A percentile compares a stretch with the other conserved stretches of the same genome.
phyloP scores from a whole-genome alignment of 23 tunicate species.

The Oikopleura dioica region DNA sequence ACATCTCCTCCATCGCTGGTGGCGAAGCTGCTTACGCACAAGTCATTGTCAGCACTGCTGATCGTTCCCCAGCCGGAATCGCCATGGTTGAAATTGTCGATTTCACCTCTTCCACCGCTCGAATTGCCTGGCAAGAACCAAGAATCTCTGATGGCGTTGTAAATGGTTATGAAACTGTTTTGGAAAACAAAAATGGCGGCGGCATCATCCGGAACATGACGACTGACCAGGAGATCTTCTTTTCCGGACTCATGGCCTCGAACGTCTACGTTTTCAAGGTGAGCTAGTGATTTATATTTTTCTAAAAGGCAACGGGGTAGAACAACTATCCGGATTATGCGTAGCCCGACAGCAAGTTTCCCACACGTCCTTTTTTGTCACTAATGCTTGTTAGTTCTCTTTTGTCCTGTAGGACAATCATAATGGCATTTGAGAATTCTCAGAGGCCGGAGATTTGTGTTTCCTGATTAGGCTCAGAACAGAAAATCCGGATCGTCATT shows the following conservation, averaged over 20 bases:
- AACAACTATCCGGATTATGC: too few species aligned
- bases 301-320: too few species aligned
- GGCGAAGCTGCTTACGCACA: neutral
- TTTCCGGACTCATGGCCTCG: neutral
- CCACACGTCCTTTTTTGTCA: too few species aligned
- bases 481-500: too few species aligned
- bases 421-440: too few species aligned
- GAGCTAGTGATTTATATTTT: too few species aligned
- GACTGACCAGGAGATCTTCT: neutral
- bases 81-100: neutral
- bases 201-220: neutral
- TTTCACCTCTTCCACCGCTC: neutral
- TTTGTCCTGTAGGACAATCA: too few species aligned
- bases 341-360: too few species aligned
- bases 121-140: neutral
- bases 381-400: too few species aligned
- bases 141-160: neutral
- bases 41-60: neutral
- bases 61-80: neutral
- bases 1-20: neutral
- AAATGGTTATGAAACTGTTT: neutral
- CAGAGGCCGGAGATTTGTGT: too few species aligned
- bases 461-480: too few species aligned
- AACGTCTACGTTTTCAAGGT: neutral
- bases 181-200: neutral